Evolutionary conservation across 2,888 invertebrate genomes (phyloP).

Genomic region (Salticus scenicus): DNA sequence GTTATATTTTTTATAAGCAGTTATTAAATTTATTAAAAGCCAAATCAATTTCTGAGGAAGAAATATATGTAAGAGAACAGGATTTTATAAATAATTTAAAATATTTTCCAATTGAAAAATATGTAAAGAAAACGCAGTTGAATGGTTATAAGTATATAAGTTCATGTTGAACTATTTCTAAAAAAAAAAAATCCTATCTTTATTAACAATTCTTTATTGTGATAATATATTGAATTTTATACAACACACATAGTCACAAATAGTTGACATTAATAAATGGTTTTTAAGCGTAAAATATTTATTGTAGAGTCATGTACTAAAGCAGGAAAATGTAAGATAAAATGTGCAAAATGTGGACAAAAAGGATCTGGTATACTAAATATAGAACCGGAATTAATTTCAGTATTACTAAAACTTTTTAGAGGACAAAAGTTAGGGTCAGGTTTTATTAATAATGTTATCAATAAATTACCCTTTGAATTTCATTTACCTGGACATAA

Average conservation of each 20-base stretch:
- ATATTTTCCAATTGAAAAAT: slow-evolving; percentile 8
- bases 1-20: slow-evolving; percentile 12
- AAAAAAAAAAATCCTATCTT: too few species aligned
- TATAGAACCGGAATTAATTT: neutral
- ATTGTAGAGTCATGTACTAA: neutral
- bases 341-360: neutral
- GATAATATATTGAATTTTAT: too few species aligned
- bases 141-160: slow-evolving; percentile 23
- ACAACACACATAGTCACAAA: too few species aligned
- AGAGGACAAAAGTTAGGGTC: neutral
- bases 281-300: too few species aligned
- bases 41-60: slow-evolving; percentile 20
- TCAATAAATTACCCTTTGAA: neutral
- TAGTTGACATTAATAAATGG: neutral
- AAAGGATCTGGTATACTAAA: neutral
- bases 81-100: neutral
- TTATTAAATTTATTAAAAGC: slow-evolving; percentile 26
- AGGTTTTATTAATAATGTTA: neutral
- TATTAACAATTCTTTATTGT: too few species aligned
- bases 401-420: neutral
- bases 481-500: neutral
- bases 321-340: neutral
- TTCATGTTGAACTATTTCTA: neutral
- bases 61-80: slow-evolving; percentile 3
- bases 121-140: slow-evolving; percentile 6